Conservation (phyloP, 1,140 invertebrate species). For the Camponotus floridanus region DNA sequence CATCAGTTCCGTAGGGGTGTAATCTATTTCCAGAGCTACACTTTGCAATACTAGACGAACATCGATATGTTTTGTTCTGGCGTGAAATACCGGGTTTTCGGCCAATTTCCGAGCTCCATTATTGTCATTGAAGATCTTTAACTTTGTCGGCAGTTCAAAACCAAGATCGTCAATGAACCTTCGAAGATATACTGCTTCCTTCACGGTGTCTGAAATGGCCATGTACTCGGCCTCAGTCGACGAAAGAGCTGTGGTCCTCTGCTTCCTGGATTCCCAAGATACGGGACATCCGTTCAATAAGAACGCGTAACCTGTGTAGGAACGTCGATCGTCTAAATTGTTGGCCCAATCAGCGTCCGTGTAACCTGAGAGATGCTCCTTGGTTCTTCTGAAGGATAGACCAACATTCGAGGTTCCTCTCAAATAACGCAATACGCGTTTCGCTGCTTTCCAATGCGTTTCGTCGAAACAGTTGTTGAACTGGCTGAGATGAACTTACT, state of each 20-base stretch:
- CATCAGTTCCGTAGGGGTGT: background rate
- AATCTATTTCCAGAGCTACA: background rate
- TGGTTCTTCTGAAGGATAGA: background rate
- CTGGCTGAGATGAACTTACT: background rate
- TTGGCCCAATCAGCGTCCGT: slow-evolving; percentile 1
- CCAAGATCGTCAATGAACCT: background rate
- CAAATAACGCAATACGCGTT: background rate
- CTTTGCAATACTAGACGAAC: background rate
- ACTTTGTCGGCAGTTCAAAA: background rate
- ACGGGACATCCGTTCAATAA: background rate
- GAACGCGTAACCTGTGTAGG: background rate
- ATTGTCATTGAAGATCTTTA: background rate
- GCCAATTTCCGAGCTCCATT: background rate
- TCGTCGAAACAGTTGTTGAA: background rate
- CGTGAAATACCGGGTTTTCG: background rate
- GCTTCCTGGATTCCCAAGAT: slow-evolving; percentile 12
- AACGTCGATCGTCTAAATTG: background rate
- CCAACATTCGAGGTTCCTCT: background rate
- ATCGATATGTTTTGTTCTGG: slow-evolving; percentile 7
- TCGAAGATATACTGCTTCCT: background rate
- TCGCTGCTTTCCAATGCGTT: background rate
- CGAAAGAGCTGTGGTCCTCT: background rate
- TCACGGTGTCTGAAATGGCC: background rate
- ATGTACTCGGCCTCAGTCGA: background rate
- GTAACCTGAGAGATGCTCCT: background rate